Conservation (phyloP, 1,140 invertebrate species). For the Drosophila malerkotliana region DNA sequence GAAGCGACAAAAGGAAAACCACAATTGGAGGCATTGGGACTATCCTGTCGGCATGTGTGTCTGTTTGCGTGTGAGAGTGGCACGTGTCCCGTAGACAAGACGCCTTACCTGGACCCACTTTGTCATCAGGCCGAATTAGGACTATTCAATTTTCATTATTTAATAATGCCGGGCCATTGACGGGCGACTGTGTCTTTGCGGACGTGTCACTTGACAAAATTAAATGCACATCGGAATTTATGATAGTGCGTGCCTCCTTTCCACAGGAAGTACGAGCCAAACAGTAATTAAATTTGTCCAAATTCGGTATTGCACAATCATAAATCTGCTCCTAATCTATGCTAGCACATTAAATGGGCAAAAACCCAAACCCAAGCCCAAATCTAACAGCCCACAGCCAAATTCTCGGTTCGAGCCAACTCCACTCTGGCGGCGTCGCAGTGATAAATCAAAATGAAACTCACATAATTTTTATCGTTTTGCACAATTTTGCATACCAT, state of each 20-base stretch:
- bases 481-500: constrained; percentile 81
- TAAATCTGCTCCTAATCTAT: constrained; percentile 34
- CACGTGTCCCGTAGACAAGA: constrained; percentile 47
- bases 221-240: constrained; percentile 66
- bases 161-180: constrained; percentile 64
- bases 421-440: constrained; percentile 10
- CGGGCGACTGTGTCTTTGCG: constrained; percentile 21
- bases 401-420: neutral
- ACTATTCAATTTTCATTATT: constrained; percentile 83
- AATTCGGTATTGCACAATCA: constrained; percentile 31
- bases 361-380: neutral
- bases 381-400: neutral
- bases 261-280: constrained; percentile 17
- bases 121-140: constrained; percentile 68
- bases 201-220: constrained; percentile 58
- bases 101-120: constrained; percentile 51
- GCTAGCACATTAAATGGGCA: constrained; percentile 16
- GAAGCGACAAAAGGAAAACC: constrained; percentile 80
- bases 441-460: constrained; percentile 73
- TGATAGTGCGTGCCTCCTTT: constrained; percentile 59
- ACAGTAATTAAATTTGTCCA: constrained; percentile 71
- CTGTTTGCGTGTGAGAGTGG: constrained; percentile 42
- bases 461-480: constrained; percentile 76
- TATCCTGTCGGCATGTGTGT: constrained; percentile 20
- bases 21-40: constrained; percentile 62